Percentiles rank a stretch among this genome's conserved stretches.
These are phyloP conservation scores for Gallirallus australis DNA, from an alignment of 2,797 vertebrate genomes.

Conservation along the genomic window DNA sequence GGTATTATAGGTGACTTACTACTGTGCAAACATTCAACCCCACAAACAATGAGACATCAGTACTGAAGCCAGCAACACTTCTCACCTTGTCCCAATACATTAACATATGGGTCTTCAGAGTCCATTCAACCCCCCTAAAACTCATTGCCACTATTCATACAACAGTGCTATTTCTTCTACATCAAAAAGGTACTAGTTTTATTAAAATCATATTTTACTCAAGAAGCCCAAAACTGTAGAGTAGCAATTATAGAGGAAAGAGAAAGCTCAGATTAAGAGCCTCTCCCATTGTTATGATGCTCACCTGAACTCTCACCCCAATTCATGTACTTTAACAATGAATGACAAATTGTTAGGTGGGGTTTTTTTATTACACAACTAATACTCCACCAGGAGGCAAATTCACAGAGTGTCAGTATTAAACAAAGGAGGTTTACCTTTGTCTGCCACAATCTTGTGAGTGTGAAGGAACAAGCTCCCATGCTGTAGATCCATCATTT, in stretches of 20 bases:
- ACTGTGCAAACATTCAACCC: background rate
- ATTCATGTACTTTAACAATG: background rate
- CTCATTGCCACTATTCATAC: background rate
- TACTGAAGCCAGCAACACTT: background rate
- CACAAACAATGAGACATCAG: accelerated
- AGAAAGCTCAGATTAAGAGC: background rate
- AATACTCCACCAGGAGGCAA: background rate
- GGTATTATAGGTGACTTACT: background rate
- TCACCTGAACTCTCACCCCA: background rate
- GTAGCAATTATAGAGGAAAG: background rate
- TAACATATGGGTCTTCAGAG: background rate
- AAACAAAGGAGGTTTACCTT: constrained; percentile 80
- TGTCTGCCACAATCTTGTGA: constrained; percentile 91
- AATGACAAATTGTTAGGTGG: background rate
- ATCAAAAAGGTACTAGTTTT: background rate
- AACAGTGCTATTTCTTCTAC: background rate
- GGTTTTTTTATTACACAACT: background rate
- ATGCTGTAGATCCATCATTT: constrained; percentile 96
- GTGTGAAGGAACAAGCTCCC: constrained; percentile 95
- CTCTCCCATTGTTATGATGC: accelerated
- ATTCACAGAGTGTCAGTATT: background rate
- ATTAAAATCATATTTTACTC: background rate
- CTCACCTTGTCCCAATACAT: background rate
- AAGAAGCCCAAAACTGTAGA: background rate
- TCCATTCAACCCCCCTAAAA: background rate